Base-by-base conservation (phyloP, 2,113 vertebrate genomes). In the Burhinus bistriatus region DNA sequence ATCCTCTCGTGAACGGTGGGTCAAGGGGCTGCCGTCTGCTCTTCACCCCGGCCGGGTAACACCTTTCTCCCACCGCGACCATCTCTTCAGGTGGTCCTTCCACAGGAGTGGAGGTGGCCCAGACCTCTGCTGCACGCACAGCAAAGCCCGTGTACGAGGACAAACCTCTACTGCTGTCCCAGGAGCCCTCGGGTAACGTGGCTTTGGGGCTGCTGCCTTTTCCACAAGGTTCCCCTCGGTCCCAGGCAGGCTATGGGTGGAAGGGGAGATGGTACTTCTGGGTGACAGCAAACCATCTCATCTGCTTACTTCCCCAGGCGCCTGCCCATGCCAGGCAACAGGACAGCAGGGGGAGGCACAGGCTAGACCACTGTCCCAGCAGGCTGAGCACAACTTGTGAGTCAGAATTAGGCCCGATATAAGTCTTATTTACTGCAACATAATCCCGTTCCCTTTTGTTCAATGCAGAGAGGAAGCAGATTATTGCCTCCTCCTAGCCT, bases 81-180 rank as follows among this genome's bases (percentile, higher is more conserved):
- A 3, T 5, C 36, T 14, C 30, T 23, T 27, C 5, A 5, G 26
- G 9, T 49, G 55, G 17, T 22, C 49, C 32, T 57, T 44, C 44
- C 32, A 1, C 1, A 22, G 68, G 32, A 68, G n/a, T 14, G 2
- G 44, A 13, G 47, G 34, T 3, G 19, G 49, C 49, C 22, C 55
- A 11, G 55, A 49, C 36, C 59, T 16, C 17, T 5, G 1, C 3
- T 0, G 20, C 36, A 6, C 36, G 1, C 1, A 1, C 36, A 22
- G 47, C 75, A 45, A 51, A 62, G n/a, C 34, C 49, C 18, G 0
- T 1, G 9, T 1, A 3, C 1, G 22, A n/a, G 49, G 32, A 10
- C 32, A 70, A 17, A 40, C 32, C 9, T 11, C 32, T 25, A 1
- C 14, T 12, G 22, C 64, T 54, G 40, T 5, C 32, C 54, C 42